phyloP scores from a whole-genome alignment of 2,113 vertebrate genomes.

The Myrmecophaga tridactyla region DNA sequence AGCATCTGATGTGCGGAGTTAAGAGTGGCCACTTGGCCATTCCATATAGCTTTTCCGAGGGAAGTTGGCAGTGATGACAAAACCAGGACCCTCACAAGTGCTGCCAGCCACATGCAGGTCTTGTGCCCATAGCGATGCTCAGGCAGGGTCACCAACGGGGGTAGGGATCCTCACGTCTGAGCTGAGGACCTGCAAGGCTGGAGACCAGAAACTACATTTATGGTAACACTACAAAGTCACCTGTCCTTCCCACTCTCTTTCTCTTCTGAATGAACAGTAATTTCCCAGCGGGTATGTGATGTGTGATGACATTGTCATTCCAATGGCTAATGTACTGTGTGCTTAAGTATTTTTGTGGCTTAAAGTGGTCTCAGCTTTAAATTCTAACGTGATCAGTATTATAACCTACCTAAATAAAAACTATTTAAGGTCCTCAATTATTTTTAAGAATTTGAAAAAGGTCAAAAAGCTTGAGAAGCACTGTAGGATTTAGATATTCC shows the following conservation, averaged over 20 bases:
- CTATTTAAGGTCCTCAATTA: background rate
- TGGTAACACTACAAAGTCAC: too few relatives aligned
- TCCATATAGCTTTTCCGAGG: background rate
- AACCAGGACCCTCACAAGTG: background rate
- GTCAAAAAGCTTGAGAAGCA: background rate
- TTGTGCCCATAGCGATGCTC: too few relatives aligned
- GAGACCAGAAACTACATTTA: background rate
- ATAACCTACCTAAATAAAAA: background rate
- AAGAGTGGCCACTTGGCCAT: background rate
- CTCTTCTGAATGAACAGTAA: accelerated
- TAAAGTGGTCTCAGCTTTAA: background rate
- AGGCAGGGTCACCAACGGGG: background rate
- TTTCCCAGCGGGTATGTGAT: background rate
- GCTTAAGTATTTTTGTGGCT: background rate
- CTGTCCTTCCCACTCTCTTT: background rate
- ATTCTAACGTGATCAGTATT: accelerated
- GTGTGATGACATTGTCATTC: accelerated
- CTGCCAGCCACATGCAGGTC: background rate
- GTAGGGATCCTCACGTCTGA: background rate
- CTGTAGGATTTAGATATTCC: background rate
- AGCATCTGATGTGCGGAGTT: background rate
- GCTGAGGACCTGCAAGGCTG: background rate
- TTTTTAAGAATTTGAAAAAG: background rate
- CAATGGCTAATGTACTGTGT: accelerated
- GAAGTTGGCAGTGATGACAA: accelerated